Base-by-base conservation (phyloP, 2,113 vertebrate genomes). In the Beaufortia kweichowensis region DNA sequence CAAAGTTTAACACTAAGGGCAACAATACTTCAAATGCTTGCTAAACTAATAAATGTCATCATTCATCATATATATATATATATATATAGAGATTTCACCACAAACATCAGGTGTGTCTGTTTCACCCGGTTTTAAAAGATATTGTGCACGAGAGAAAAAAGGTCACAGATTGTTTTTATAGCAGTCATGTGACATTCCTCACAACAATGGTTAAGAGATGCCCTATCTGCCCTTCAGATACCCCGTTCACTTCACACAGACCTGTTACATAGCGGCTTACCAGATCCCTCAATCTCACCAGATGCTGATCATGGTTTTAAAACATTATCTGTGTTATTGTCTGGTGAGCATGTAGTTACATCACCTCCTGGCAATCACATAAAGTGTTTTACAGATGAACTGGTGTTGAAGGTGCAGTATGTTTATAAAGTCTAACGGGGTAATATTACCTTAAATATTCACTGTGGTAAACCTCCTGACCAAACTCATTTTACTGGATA, bases 161-260 rank as follows among this genome's bases (percentile, higher is more conserved):
- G 26, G 65, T 68, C 65, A 31, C 19, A 9, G 15, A 50, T 50
- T 29, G 43, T 68, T 31, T 68, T 68, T 50, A 28, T 53, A n/a
- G n/a, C 43, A 50, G 39, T 53, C 59, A 65, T 31, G 39, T 59
- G 31, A 56, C 56, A 62, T 61, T 75, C 43, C 33, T 53, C 15
- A 50, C 19, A 50, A 68, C 65, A 67, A 67, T 67, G 15, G 68
- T 61, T 60, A 64, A 26, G 17, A 60, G 70, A 62, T 74, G 71
- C 26, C 57, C 17, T 31, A 24, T 14, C 21, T 24, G 10, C 35
- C 21, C 17, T 46, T 46, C 29, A 43, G 1, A 5, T 29, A 19
- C 7, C 9, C 50, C 10, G 68, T 35, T 46, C 14, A 46, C 41
- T 14, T 46, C 41, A 46, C 11, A 46, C 41, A 46, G 41, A 1